Conservation (phyloP, 2,797 vertebrate species). For the Falco naumanni region DNA sequence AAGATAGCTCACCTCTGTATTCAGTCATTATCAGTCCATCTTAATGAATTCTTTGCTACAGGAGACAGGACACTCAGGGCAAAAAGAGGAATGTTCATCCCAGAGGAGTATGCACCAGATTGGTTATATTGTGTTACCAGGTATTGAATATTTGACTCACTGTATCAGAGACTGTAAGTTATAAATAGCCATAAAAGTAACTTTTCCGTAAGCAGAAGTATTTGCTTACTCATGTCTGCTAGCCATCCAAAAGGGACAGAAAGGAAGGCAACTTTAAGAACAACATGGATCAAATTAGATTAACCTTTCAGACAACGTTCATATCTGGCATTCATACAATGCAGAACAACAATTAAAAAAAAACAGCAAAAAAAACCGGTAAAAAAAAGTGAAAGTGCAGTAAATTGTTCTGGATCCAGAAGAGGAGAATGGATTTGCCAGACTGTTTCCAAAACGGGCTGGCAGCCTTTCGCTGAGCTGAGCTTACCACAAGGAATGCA, state of each 20-base stretch:
- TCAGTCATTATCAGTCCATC: not conserved
- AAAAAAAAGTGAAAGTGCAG: not conserved
- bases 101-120: not conserved
- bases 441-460: not conserved
- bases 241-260: not conserved
- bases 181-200: not conserved
- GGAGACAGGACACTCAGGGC: not conserved
- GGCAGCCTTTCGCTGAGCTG: not conserved
- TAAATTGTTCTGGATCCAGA: not conserved
- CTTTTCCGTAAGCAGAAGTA: constrained; percentile 1
- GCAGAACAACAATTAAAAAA: not conserved
- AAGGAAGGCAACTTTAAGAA: not conserved
- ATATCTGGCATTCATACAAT: not conserved
- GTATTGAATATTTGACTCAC: not conserved
- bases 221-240: constrained; percentile 13
- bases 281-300: not conserved
- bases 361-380: not conserved
- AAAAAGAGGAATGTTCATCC: not conserved
- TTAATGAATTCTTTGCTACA: not conserved
- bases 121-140: not conserved
- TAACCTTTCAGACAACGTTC: not conserved
- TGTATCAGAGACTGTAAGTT: not conserved
- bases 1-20: not conserved
- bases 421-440: not conserved
- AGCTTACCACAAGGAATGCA: not conserved